Evolutionary conservation across 2,888 invertebrate species (phyloP).

Genomic region (Tachystola acroxantha): DNA sequence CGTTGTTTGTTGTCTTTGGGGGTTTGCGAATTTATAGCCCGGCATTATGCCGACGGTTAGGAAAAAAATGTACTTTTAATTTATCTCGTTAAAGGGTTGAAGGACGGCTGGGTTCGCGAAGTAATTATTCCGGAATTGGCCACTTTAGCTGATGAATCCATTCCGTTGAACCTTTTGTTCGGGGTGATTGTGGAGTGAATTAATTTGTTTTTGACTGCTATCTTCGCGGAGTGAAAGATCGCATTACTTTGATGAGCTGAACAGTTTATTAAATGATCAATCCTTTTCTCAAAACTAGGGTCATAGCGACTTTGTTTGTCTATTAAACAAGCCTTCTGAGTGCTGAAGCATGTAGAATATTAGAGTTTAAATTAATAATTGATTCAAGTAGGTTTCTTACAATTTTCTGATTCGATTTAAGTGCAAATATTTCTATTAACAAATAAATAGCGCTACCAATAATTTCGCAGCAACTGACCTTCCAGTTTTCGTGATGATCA

Average conservation of each 20-base stretch:
- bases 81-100: constrained; percentile 79
- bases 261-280: constrained; percentile 27
- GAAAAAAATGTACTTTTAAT: constrained; percentile 79
- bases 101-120: constrained; percentile 72
- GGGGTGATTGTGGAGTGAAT: constrained; percentile 62
- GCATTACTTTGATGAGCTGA: constrained; percentile 51
- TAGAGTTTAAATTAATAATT: no score
- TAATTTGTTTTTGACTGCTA: constrained; percentile 63
- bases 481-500: constrained; percentile 99
- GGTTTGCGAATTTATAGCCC: constrained; percentile 73
- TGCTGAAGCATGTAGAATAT: no score
- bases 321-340: no score
- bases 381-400: no score
- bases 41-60: constrained; percentile 69
- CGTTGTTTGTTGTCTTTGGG: constrained; percentile 74
- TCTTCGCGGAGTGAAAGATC: constrained; percentile 65
- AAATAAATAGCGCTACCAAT: no score
- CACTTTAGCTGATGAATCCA: constrained; percentile 77
- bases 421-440: no score
- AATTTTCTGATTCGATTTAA: no score
- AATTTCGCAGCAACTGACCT: constrained; percentile 84
- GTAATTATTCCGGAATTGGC: constrained; percentile 77
- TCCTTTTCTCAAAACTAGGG: neutral
- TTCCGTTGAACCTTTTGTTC: constrained; percentile 58
- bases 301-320: no score